These are phyloP conservation scores for Condylura cristata DNA, from an alignment of 2,113 vertebrate species.

Conservation along the genomic window DNA sequence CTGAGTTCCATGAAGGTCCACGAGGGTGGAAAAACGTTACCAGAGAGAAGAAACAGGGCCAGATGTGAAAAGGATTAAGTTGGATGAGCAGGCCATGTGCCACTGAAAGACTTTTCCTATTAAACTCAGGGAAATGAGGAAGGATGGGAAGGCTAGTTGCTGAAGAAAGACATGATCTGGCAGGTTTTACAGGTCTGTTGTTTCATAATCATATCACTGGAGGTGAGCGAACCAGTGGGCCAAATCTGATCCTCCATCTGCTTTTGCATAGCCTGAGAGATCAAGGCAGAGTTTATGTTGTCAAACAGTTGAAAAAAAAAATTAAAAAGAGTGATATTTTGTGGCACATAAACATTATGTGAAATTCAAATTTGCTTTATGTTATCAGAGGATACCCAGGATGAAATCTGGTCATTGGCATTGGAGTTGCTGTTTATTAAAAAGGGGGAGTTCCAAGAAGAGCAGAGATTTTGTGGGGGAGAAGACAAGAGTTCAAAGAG, in stretches of 20 bases:
- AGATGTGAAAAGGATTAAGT: background rate
- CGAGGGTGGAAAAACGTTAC: background rate
- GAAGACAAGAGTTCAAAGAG: background rate
- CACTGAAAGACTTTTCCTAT: background rate
- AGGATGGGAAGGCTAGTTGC: accelerated
- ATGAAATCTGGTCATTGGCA: background rate
- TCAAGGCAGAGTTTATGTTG: background rate
- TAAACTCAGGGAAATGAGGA: background rate
- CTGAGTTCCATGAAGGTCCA: background rate
- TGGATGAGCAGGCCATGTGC: background rate
- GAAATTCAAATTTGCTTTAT: background rate
- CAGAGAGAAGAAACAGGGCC: background rate
- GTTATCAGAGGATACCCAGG: background rate
- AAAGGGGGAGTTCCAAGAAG: too few species aligned
- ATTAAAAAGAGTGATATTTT: background rate
- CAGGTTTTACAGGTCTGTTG: background rate
- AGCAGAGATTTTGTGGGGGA: background rate
- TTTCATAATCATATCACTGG: background rate
- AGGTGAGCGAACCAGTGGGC: background rate
- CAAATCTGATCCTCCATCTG: background rate
- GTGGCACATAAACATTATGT: background rate
- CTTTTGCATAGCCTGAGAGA: background rate
- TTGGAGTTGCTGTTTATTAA: background rate
- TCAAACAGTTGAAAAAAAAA: background rate
- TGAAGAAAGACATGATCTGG: background rate